These are phyloP conservation scores for Mongoloraphidia duomilia DNA, from an alignment of 2,888 invertebrate species.

Conservation along the genomic window DNA sequence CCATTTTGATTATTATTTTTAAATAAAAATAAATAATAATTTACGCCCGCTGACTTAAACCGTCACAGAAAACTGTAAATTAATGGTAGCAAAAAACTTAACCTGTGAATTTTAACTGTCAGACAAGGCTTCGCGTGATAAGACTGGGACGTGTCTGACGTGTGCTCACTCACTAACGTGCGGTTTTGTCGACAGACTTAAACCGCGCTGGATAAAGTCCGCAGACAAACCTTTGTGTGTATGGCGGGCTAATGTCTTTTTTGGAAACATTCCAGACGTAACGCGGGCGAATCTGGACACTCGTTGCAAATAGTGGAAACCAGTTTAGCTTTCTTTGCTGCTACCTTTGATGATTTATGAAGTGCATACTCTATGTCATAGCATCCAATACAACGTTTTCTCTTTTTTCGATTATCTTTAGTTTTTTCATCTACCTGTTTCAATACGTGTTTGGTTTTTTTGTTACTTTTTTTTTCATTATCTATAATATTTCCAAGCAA, in stretches of 20 bases:
- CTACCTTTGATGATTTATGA: conserved; percentile 1
- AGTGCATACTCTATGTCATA: conserved; percentile 1
- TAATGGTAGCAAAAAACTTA: too few relatives aligned
- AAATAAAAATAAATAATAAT: too few relatives aligned
- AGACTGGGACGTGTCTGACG: too few relatives aligned
- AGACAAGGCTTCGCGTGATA: too few relatives aligned
- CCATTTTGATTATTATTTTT: too few relatives aligned
- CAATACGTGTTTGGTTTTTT: conserved; percentile 3
- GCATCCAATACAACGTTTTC: conserved; percentile 3
- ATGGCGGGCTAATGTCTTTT: background rate
- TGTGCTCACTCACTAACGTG: too few relatives aligned
- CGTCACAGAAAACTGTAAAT: too few relatives aligned
- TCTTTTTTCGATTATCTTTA: conserved; percentile 4
- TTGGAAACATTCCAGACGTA: conserved; percentile 2
- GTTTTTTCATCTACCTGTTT: conserved; percentile 2
- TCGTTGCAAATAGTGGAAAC: conserved; percentile 1
- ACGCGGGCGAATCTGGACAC: background rate
- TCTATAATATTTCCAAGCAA: conserved; percentile 3
- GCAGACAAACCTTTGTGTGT: too few relatives aligned
- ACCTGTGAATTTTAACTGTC: too few relatives aligned
- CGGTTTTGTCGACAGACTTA: too few relatives aligned
- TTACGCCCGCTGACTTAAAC: too few relatives aligned
- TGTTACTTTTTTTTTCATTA: conserved; percentile 1
- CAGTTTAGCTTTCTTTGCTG: conserved; percentile 3
- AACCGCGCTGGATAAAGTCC: too few relatives aligned